Evolutionary conservation across 2,888 invertebrate genomes (phyloP).

Genomic region (Cheilosia variabilis): DNA sequence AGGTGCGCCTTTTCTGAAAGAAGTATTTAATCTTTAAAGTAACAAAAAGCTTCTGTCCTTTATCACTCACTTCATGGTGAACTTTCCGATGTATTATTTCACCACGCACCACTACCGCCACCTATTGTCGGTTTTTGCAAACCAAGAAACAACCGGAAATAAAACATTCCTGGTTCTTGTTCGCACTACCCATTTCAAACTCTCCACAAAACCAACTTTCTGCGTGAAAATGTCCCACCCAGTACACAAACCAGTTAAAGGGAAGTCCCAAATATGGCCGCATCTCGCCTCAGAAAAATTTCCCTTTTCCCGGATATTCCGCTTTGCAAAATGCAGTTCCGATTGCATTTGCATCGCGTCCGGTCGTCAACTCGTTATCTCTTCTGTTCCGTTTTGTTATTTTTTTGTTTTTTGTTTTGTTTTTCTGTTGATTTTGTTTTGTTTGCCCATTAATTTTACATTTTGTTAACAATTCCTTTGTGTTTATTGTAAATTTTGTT

Average conservation of each 20-base stretch:
- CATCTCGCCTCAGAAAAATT: slow-evolving; percentile 12
- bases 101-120: too few species aligned
- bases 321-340: slow-evolving; percentile 55
- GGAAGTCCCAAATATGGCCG: background rate
- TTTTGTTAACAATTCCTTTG: slow-evolving; percentile 34
- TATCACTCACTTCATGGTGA: too few species aligned
- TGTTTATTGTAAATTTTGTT: slow-evolving; percentile 15
- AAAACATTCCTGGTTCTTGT: too few species aligned
- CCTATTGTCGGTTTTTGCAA: too few species aligned
- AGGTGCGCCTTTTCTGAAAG: too few species aligned
- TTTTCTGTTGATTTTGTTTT: slow-evolving; percentile 34
- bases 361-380: slow-evolving; percentile 41
- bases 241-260: slow-evolving; percentile 37
- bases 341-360: slow-evolving; percentile 54
- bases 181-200: too few species aligned
- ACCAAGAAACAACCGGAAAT: too few species aligned
- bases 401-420: slow-evolving; percentile 16
- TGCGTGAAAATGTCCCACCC: too few species aligned
- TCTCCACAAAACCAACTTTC: too few species aligned
- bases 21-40: too few species aligned
- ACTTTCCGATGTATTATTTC: too few species aligned
- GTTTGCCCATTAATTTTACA: slow-evolving; percentile 18
- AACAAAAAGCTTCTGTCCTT: too few species aligned
- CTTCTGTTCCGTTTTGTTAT: slow-evolving; percentile 22
- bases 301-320: slow-evolving; percentile 69